Base-by-base conservation (phyloP, 2,888 invertebrate species). In the Tridacna gigas region DNA sequence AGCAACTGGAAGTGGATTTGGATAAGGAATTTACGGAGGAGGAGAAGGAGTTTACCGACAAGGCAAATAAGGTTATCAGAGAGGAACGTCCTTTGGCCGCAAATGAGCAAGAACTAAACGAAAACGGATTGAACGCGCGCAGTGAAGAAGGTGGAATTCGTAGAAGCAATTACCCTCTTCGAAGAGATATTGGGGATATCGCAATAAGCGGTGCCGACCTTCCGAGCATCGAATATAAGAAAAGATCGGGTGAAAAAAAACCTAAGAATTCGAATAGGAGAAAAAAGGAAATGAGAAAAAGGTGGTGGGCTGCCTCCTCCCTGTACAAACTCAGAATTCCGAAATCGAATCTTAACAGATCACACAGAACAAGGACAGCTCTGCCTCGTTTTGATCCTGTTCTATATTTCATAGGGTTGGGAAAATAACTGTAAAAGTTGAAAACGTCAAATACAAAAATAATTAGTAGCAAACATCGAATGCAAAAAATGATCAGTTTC, bases 1-100 rank as follows among this genome's bases (percentile, higher is more conserved):
- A 71, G 18, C 71, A 71, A 25, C 47, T 71, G 71, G 71, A 71
- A 47, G 71, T 71, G 11, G 71, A 71, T 51, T 26, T 71, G n/a
- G 71, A 71, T 51, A 48, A 71, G 18, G 20, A 51, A 25, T 47
- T 71, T 12, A 25, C 20, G 26, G 51, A 22, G 12, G 12, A 71
- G 51, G 71, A 71, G 22, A 51, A 47, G 1, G 22, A 71, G 20
- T 45, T 48, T n/a, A n/a, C 15, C 25, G 51, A 11, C 11, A 22
- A 25, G 51, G 51, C 48, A 25, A 25, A 71, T 0, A 51, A 25
- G 7, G 26, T 71, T 0, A 26, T 25, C 13, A 25, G 37, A 48
- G 48, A 71, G 22, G 71, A 71, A 51, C 25, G 18, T 26, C 9
- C 15, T 18, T n/a, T 51, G 2, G 26, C n/a, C 69, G 45, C 37